Conservation (phyloP, 2,113 vertebrate genomes). For the Uropsilus gracilis region DNA sequence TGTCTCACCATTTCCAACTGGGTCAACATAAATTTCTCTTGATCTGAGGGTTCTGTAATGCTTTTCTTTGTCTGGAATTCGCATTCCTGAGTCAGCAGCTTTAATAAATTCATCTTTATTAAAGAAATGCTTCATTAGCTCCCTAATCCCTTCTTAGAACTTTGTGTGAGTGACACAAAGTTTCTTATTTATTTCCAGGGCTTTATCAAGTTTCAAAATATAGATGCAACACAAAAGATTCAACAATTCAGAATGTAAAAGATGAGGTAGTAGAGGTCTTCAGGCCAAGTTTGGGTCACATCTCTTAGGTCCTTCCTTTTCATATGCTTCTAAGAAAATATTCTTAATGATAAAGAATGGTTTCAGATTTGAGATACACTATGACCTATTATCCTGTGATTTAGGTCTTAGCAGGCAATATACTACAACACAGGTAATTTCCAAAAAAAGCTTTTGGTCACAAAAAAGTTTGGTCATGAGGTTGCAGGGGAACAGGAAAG, state of each 20-base stretch:
- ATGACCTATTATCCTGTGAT: not conserved
- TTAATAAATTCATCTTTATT: not conserved
- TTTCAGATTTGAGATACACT: not conserved
- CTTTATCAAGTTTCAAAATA: not conserved
- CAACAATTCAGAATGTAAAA: not conserved
- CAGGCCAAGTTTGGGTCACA: not conserved
- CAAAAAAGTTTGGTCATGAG: not conserved
- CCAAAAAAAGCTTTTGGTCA: not conserved
- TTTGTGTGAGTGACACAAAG: not conserved
- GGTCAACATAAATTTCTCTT: not conserved
- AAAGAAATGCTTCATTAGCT: not conserved
- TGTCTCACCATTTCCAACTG: not conserved
- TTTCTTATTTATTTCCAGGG: conserved; percentile 22
- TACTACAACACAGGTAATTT: not conserved
- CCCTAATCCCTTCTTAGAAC: not conserved
- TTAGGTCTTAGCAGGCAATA: not conserved
- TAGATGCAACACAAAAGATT: not conserved
- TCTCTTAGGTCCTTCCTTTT: not conserved
- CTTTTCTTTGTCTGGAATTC: not conserved
- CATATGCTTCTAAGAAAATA: not conserved
- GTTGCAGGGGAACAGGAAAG: not conserved
- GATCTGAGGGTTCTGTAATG: not conserved
- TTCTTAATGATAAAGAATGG: not conserved
- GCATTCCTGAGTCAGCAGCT: not conserved
- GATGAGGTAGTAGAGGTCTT: not conserved